A percentile compares a stretch with the other conserved stretches of the same genome.
These are phyloP conservation scores for Paraplagusia blochii DNA, from an alignment of 2,113 vertebrate genomes.

Conservation along the genomic window DNA sequence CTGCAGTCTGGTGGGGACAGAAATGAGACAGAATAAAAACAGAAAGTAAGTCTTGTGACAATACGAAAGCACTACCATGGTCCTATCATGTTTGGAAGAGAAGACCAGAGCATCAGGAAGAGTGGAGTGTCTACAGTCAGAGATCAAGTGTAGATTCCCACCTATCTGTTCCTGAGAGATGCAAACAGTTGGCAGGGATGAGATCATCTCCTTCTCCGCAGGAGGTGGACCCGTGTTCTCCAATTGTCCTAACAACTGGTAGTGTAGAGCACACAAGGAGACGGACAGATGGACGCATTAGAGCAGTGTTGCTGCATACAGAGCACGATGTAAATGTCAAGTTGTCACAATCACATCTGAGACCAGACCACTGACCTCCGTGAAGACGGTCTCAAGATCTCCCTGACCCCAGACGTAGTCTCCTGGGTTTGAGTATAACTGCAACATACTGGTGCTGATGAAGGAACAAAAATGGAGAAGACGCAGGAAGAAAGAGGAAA, in stretches of 20 bases:
- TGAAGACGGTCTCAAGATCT: slow-evolving; percentile 88
- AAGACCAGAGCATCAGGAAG: background rate
- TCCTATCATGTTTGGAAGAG: too few relatives aligned
- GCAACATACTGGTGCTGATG: slow-evolving; percentile 81
- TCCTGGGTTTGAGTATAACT: slow-evolving; percentile 86
- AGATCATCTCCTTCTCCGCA: slow-evolving; percentile 88
- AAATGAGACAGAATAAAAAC: slow-evolving; percentile 7
- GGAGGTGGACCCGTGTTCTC: slow-evolving; percentile 88
- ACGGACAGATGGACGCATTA: background rate
- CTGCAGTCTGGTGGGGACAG: slow-evolving; percentile 73
- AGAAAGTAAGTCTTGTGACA: slow-evolving; percentile 10
- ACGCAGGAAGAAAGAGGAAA: background rate
- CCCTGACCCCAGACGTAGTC: slow-evolving; percentile 96
- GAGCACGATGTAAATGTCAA: background rate
- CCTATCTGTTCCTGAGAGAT: slow-evolving; percentile 90
- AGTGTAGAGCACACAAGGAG: slow-evolving; percentile 7
- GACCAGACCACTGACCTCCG: slow-evolving; percentile 83
- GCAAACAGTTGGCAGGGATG: slow-evolving; percentile 85
- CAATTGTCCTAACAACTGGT: slow-evolving; percentile 85
- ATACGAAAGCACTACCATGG: background rate
- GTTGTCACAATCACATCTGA: slow-evolving; percentile 1
- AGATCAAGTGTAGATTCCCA: slow-evolving; percentile 51
- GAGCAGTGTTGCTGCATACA: background rate
- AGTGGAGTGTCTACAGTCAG: too few relatives aligned
- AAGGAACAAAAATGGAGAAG: background rate